Conservation (phyloP, 2,797 vertebrate genomes). For the Phyllotis vaccarum region DNA sequence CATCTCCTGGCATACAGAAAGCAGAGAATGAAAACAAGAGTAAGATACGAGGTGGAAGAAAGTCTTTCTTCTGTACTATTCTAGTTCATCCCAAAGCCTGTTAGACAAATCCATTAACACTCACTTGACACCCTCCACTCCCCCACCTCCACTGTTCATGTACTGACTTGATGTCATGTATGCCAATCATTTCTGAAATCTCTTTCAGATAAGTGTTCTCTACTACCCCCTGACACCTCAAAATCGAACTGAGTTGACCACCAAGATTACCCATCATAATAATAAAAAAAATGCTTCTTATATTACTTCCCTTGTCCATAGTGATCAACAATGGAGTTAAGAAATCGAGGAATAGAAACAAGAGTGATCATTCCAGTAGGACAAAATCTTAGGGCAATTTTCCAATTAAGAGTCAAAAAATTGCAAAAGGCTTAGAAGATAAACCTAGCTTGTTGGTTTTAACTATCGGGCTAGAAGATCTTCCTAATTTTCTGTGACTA, state of each 20-base stretch:
- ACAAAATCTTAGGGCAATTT: constrained; percentile 1
- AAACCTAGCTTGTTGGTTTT: neutral
- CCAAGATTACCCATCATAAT: neutral
- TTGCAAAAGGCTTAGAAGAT: constrained; percentile 41
- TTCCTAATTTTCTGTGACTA: neutral
- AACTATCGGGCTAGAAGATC: neutral
- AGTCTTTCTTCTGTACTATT: neutral
- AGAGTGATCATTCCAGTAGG: neutral
- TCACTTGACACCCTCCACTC: too few relatives aligned
- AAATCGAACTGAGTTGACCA: neutral
- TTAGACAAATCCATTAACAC: neutral
- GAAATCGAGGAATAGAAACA: neutral
- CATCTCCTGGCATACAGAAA: neutral
- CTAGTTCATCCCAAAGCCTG: neutral
- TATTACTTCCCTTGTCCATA: neutral
- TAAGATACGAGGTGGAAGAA: too few relatives aligned
- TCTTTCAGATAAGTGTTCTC: neutral
- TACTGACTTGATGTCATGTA: neutral
- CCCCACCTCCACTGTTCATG: too few relatives aligned
- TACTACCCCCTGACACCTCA: neutral
- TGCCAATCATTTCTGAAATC: neutral
- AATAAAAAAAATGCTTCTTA: constrained; percentile 11
- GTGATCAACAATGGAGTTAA: constrained; percentile 7
- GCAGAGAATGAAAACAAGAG: neutral
- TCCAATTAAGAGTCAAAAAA: constrained; percentile 10